Percentiles rank a stretch among this genome's conserved stretches.
phyloP scores from a whole-genome alignment of 1,140 invertebrate species.

The Agraylea sexmaculata region DNA sequence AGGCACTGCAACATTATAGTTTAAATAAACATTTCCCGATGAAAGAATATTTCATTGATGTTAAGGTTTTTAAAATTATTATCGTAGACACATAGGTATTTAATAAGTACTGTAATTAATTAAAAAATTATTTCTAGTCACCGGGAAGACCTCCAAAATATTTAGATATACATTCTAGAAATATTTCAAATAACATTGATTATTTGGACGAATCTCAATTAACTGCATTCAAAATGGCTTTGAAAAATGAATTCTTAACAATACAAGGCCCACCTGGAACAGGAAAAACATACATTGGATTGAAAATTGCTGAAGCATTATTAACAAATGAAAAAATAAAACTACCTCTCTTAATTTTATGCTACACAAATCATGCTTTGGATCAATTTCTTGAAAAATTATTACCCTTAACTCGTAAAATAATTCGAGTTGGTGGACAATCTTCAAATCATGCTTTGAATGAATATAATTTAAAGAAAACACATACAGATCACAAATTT shows the following conservation, averaged over 20 bases:
- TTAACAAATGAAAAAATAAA: slow-evolving; percentile 34
- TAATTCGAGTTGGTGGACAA: slow-evolving; percentile 63
- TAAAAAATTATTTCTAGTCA: slow-evolving; percentile 8
- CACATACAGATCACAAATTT: slow-evolving; percentile 9
- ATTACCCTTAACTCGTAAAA: slow-evolving; percentile 37
- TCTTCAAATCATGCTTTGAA: slow-evolving; percentile 47
- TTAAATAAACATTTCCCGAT: slow-evolving; percentile 46
- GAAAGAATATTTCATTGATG: slow-evolving; percentile 48
- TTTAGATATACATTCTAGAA: slow-evolving; percentile 17
- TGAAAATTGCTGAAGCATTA: slow-evolving; percentile 50
- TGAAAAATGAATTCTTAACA: slow-evolving; percentile 52
- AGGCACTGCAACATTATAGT: slow-evolving; percentile 43
- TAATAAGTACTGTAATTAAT: background rate
- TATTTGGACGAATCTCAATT: slow-evolving; percentile 50
- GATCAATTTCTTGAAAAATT: slow-evolving; percentile 81
- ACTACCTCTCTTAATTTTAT: slow-evolving; percentile 63
- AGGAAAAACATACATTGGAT: slow-evolving; percentile 66
- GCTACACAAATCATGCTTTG: slow-evolving; percentile 78
- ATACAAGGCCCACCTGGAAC: slow-evolving; percentile 76
- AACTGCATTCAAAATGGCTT: slow-evolving; percentile 43
- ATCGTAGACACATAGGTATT: too few species aligned
- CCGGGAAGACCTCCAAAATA: slow-evolving; percentile 18
- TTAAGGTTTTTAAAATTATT: slow-evolving; percentile 27
- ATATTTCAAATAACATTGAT: slow-evolving; percentile 23
- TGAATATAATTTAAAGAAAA: slow-evolving; percentile 34